Conservation (phyloP, 2,888 invertebrate species). For the Plutella xylostella region DNA sequence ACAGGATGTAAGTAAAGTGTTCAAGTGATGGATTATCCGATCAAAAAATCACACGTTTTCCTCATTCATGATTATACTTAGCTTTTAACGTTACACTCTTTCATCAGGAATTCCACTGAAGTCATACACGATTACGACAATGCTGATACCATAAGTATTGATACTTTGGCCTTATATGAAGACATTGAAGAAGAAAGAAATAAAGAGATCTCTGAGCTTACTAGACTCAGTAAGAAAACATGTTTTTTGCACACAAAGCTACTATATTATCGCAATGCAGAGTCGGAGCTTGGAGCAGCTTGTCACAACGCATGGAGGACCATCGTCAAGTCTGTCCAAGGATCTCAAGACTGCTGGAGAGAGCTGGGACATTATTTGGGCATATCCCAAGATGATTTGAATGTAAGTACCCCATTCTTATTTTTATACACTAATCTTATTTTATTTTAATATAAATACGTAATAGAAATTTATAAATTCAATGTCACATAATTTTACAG, state of each 20-base stretch:
- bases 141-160: constrained; percentile 48
- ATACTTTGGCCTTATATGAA: constrained; percentile 47
- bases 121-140: constrained; percentile 32
- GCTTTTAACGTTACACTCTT: no score
- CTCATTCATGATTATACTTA: no score
- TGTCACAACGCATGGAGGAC: constrained; percentile 54
- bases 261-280: constrained; percentile 48
- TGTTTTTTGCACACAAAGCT: constrained; percentile 47
- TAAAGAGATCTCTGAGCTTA: constrained; percentile 41
- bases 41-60: no score
- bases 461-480: no score
- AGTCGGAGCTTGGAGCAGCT: constrained; percentile 41
- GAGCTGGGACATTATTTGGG: constrained; percentile 48
- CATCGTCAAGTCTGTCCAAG: constrained; percentile 48
- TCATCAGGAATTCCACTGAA: constrained; percentile 55
- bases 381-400: constrained; percentile 44
- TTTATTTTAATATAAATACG: no score
- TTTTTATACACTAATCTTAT: no score
- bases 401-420: constrained; percentile 37
- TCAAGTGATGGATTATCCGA: no score
- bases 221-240: constrained; percentile 47
- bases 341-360: constrained; percentile 49
- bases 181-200: constrained; percentile 40
- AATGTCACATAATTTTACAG: no score
- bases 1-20: no score